These are phyloP conservation scores for Ochropleura plecta DNA, from an alignment of 2,888 invertebrate genomes.

Conservation along the genomic window DNA sequence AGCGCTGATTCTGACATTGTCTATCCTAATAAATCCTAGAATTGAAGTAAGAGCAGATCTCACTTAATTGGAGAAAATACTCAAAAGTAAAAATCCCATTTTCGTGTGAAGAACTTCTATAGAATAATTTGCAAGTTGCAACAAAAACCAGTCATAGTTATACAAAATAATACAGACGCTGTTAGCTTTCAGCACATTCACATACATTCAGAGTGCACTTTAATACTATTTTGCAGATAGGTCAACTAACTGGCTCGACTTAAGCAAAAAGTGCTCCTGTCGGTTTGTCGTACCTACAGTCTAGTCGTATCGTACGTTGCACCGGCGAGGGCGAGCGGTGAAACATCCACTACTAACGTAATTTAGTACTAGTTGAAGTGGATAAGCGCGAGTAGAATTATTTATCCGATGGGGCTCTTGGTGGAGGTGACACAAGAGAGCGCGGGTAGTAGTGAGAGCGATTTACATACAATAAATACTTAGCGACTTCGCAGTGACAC, in stretches of 20 bases:
- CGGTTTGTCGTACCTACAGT: slow-evolving; percentile 51
- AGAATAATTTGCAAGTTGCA: slow-evolving; percentile 7
- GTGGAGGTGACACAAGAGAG: slow-evolving; percentile 66
- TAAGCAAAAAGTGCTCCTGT: slow-evolving; percentile 69
- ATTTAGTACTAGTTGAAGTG: slow-evolving; percentile 81
- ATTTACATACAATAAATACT: slow-evolving; percentile 50
- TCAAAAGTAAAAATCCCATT: not conserved
- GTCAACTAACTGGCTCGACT: slow-evolving; percentile 62
- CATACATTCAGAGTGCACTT: slow-evolving; percentile 51
- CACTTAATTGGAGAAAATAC: not conserved
- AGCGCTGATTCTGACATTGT: not conserved
- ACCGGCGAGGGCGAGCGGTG: slow-evolving; percentile 58
- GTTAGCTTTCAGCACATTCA: slow-evolving; percentile 52
- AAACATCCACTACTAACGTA: slow-evolving; percentile 79
- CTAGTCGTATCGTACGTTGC: slow-evolving; percentile 64
- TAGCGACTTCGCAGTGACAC: slow-evolving; percentile 30
- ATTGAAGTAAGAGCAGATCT: not conserved
- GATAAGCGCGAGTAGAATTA: slow-evolving; percentile 83
- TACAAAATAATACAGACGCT: slow-evolving; percentile 40
- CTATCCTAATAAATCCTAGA: not conserved
- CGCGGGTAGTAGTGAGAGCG: slow-evolving; percentile 54
- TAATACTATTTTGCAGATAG: slow-evolving; percentile 61
- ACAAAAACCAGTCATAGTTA: slow-evolving; percentile 33
- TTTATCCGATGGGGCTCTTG: slow-evolving; percentile 77
- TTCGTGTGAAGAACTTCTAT: not conserved